phyloP scores from a whole-genome alignment of 2,113 vertebrate species.

The Cisticola juncidis region DNA sequence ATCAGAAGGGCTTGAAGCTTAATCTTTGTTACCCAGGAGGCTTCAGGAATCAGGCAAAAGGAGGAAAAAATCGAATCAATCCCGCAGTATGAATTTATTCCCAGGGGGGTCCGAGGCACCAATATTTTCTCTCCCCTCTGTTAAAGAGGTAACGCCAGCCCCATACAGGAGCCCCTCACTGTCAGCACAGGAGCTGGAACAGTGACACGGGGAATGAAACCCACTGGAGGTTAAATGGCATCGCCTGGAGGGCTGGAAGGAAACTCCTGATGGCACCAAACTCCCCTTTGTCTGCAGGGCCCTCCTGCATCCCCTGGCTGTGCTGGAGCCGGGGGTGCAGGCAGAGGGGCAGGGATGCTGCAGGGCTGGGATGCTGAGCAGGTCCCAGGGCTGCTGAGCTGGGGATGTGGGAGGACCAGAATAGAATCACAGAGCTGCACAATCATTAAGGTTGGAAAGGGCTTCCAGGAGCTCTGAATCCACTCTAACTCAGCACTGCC shows the following conservation, averaged over 20 bases:
- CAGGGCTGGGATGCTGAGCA: background rate
- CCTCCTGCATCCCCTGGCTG: background rate
- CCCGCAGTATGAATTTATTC: conserved; percentile 60
- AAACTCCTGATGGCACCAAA: accelerated
- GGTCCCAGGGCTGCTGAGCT: background rate
- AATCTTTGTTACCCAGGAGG: conserved; percentile 68
- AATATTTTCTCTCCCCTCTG: conserved; percentile 31
- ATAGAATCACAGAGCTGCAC: background rate
- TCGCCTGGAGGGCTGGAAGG: background rate
- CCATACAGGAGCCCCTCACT: background rate
- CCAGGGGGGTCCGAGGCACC: background rate
- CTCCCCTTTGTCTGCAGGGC: background rate
- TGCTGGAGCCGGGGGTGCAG: background rate
- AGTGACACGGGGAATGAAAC: background rate
- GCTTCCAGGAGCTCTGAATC: background rate
- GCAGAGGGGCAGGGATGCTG: background rate
- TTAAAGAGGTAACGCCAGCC: conserved; percentile 27
- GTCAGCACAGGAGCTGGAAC: background rate
- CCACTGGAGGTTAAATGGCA: background rate
- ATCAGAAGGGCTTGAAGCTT: conserved; percentile 63
- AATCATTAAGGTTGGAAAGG: background rate
- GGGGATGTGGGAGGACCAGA: background rate
- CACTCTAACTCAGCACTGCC: background rate
- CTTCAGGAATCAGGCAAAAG: conserved; percentile 48
- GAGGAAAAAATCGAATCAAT: conserved; percentile 33